Base-by-base conservation (phyloP, 2,888 invertebrate genomes). In the Lithophane leautieri region DNA sequence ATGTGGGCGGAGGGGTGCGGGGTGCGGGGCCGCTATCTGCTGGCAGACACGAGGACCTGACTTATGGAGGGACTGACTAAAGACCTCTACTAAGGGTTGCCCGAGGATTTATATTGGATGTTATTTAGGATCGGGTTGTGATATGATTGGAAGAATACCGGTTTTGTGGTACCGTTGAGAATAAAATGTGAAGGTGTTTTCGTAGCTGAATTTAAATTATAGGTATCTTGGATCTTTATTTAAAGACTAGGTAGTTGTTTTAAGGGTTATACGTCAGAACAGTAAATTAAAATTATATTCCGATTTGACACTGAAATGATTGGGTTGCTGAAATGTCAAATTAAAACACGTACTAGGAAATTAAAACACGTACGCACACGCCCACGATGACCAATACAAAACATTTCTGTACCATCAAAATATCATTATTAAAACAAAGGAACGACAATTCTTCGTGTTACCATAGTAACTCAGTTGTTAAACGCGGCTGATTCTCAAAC, bases 1-100 rank as follows among this genome's bases (percentile, higher is more conserved):
- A 93, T 93, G 95, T 95, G 92, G 94, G 92, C 86, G 91, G 87
- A 65, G 82, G 83, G 73, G 83, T 50, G 73, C 87, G 88, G 87
- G 91, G 91, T 84, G 88, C 90, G 89, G 91, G 91, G 89, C 86
- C 84, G 88, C 86, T 89, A 91, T 90, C 89, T 84, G 78, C 86
- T 81, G 78, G 84, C 86, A 86, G 86, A 88, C 88, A 88, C 88
- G 87, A 88, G 87, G 79, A 70, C 67, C 74, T 80, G 85, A 88
- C 78, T 88, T 88, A 88, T 88, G 75, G 84, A 84, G 84, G 82
- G 81, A 84, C 86, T 87, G 80, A 81, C 76, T 82, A 81, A 83
- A 81, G 81, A 75, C 87, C 81, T 82, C 82, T 86, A 87, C 87
- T 82, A 87, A 84, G 87, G 88, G 86, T 81, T 79, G 88, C 65